A percentile compares a stretch with the other conserved stretches of the same genome.
Conservation (phyloP, 1,140 invertebrate species). For the Heliconius nattereri region DNA sequence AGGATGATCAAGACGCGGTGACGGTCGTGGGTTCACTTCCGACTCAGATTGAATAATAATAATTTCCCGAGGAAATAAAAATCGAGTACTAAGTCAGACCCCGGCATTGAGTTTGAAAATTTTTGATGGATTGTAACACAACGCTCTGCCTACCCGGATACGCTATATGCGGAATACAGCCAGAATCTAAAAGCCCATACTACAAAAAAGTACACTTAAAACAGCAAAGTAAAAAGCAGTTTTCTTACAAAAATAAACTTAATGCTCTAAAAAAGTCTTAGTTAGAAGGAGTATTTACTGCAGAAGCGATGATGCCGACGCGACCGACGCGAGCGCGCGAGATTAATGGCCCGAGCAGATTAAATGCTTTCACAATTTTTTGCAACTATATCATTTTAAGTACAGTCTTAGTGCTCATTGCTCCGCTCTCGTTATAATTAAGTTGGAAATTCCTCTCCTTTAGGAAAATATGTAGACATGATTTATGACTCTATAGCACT, state of each 20-base stretch:
- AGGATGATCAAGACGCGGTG: no score
- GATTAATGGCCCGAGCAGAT: slow-evolving; percentile 36
- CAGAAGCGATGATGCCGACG: slow-evolving; percentile 8
- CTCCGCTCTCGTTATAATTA: slow-evolving; percentile 32
- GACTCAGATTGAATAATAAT: no score
- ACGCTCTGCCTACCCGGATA: no score
- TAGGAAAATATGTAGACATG: slow-evolving; percentile 6
- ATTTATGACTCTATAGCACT: not conserved
- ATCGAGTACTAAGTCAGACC: no score
- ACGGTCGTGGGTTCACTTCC: no score
- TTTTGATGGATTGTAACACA: no score
- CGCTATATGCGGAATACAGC: not conserved
- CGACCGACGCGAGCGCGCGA: slow-evolving; percentile 20
- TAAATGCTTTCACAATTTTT: slow-evolving; percentile 39
- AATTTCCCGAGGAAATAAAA: no score
- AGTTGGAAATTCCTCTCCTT: slow-evolving; percentile 14
- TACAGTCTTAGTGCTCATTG: slow-evolving; percentile 30
- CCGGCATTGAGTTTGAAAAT: no score
- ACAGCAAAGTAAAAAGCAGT: not conserved
- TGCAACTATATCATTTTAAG: slow-evolving; percentile 38
- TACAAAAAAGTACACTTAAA: not conserved
- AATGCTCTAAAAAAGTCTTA: not conserved
- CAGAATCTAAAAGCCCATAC: not conserved
- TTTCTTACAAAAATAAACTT: slow-evolving; percentile 13
- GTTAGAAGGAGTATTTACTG: slow-evolving; percentile 4